phyloP scores from a whole-genome alignment of 2,113 vertebrate genomes.

The Prinia subflava region DNA sequence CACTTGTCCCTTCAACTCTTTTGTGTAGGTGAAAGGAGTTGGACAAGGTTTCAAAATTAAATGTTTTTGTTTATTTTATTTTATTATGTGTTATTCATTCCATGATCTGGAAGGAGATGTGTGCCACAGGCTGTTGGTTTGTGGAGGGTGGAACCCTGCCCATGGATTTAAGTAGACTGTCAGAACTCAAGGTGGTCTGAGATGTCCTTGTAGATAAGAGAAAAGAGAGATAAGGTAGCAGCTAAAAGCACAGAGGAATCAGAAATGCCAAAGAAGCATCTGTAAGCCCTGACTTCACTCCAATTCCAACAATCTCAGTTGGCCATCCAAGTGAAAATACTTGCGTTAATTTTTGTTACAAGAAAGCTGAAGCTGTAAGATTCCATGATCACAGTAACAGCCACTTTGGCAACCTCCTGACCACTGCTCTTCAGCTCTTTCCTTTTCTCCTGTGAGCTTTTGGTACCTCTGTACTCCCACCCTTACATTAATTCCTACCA shows the following conservation, averaged over 20 bases:
- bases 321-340: not conserved
- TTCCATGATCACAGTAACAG: not conserved
- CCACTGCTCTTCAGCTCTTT: not conserved
- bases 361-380: not conserved
- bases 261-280: not conserved
- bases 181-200: not conserved
- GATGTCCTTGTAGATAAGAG: not conserved
- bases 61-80: not conserved
- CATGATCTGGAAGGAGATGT: not conserved
- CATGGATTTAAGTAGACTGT: not conserved
- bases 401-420: not conserved
- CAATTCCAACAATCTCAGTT: not conserved
- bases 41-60: not conserved
- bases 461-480: not conserved
- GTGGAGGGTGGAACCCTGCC: not conserved
- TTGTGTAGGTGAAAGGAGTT: not conserved
- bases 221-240: not conserved
- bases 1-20: not conserved
- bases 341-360: not conserved
- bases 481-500: not conserved
- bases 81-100: not conserved
- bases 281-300: not conserved
- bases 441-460: not conserved
- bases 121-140: not conserved
- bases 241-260: not conserved